Percentiles rank a stretch among this genome's conserved stretches.
Conservation (phyloP, 2,797 vertebrate genomes). For the Allobates femoralis region DNA sequence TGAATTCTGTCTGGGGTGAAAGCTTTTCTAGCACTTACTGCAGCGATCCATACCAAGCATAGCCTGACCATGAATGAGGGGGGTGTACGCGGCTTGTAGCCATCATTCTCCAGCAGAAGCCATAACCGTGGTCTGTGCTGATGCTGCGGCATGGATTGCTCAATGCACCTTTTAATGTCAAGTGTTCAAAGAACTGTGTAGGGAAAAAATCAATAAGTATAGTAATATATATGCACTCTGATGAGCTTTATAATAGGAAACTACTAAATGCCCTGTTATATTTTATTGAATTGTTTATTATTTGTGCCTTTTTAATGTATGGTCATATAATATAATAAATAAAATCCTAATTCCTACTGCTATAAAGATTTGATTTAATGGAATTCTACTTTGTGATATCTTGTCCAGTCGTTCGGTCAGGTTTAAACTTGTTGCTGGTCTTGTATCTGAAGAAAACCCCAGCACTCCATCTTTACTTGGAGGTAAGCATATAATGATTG, state of each 20-base stretch:
- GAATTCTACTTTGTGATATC: no score
- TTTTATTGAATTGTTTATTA: neutral
- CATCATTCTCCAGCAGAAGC: neutral
- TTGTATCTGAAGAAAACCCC: no score
- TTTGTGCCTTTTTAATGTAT: constrained; percentile 1
- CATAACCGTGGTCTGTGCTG: neutral
- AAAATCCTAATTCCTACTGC: no score
- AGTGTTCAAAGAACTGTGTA: neutral
- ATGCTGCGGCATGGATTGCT: neutral
- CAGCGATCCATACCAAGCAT: neutral
- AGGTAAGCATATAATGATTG: no score
- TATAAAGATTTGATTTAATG: no score
- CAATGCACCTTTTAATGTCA: neutral
- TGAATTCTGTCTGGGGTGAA: neutral
- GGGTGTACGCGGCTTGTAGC: no score
- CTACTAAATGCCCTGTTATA: neutral
- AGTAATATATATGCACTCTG: neutral
- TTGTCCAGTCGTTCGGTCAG: no score
- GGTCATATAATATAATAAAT: neutral
- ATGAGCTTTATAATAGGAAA: constrained; percentile 1
- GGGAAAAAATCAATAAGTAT: neutral
- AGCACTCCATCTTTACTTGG: no score
- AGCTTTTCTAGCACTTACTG: constrained; percentile 9
- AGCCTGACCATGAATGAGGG: neutral
- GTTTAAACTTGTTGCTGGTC: no score